Base-by-base conservation (phyloP, 2,797 vertebrate species). In the Pitangus sulphuratus region DNA sequence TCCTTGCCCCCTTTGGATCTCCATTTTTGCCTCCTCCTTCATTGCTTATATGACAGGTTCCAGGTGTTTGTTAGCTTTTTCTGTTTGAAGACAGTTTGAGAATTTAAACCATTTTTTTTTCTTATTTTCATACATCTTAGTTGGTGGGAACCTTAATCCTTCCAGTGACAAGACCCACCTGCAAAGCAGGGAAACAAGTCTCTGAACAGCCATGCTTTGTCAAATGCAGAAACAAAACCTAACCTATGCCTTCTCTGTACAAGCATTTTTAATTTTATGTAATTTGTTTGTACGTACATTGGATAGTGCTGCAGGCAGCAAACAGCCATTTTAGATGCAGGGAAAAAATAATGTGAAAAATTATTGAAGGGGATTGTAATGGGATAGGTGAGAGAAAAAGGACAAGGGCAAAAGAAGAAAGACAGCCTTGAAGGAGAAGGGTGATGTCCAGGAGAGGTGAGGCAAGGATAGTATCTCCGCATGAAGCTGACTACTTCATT, bases 401-500 rank as follows among this genome's bases (percentile, higher is more conserved):
- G 10, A 35, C 13, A 66, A 56, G 15, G 6, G 37, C 33, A 76
- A 90, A 78, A 61, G 68, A 72, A 80, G 24, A 85, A 13, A 84
- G 54, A 15, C 47, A 79, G 18, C 20, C 60, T 64, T 75, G 64
- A 80, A 57, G 53, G 60, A 93, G 80, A 42, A 20, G 30, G n/a
- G 24, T 28, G 15, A 74, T 84, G 68, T 86, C 62, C 77, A 91
- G 74, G 54, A 82, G 92, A 97, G 87, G 86, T 91, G 85, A 97
- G 89, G 45, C 87, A 80, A 31, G 71, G 77, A 95, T 50, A 70
- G 6, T 33, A 45, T 69, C 28, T 50, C 78, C 66, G 54, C n/a
- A 12, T n/a, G 86, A 83, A 80, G 60, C 75, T 97, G 90, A 97
- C 79, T 97, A 51, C 89, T 98, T 97, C 95, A 97, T 93, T 97